Percentiles rank a stretch among this genome's conserved stretches.
Evolutionary conservation across 92 coral and sea anemone genomes (phyloP).

Genomic region (Epizoanthus rinbou): DNA sequence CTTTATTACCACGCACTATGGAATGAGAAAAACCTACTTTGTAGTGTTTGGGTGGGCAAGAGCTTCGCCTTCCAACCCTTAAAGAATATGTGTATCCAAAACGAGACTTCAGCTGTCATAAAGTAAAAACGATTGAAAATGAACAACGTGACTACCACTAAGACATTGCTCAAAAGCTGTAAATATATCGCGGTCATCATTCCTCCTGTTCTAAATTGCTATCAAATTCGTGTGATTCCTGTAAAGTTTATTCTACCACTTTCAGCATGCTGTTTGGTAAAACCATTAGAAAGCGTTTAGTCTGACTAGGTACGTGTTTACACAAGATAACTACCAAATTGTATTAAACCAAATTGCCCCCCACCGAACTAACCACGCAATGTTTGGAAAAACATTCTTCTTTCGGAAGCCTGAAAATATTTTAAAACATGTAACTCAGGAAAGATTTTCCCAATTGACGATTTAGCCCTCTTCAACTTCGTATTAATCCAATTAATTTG

Average conservation of each 20-base stretch:
- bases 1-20: no score
- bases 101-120: neutral
- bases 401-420: neutral
- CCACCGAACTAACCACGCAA: neutral
- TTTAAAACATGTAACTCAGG: neutral
- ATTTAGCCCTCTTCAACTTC: neutral
- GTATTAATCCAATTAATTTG: slow-evolving; percentile 7
- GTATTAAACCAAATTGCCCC: neutral
- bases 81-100: neutral
- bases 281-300: slow-evolving; percentile 20
- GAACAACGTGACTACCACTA: neutral
- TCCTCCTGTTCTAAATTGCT: slow-evolving; percentile 1
- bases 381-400: neutral
- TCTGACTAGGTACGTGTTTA: slow-evolving; percentile 29
- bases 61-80: slow-evolving; percentile 8
- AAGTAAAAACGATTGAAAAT: no score
- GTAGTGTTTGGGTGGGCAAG: neutral
- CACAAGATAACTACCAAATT: slow-evolving; percentile 10
- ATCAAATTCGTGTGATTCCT: neutral
- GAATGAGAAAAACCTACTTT: no score
- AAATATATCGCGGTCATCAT: neutral
- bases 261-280: slow-evolving; percentile 20
- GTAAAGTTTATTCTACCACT: slow-evolving; percentile 7
- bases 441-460: neutral
- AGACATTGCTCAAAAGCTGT: neutral